Conservation (phyloP, 2,113 vertebrate species). For the Globicephala melas region DNA sequence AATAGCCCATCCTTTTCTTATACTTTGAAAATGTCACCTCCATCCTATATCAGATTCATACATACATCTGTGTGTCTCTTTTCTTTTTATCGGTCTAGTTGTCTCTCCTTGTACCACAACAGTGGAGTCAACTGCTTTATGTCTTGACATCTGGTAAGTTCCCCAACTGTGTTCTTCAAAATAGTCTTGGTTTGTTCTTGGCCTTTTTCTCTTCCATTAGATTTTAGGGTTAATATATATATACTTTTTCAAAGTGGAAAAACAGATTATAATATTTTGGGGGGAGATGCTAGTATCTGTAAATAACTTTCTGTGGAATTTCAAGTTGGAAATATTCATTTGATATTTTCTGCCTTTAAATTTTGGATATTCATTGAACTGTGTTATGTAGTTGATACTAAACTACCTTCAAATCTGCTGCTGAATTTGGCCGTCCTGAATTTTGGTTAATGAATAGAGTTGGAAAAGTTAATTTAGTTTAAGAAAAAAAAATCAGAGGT, state of each 20-base stretch:
- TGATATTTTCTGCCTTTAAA: background rate
- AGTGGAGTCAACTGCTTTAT: background rate
- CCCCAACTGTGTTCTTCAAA: background rate
- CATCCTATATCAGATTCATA: background rate
- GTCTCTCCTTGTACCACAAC: background rate
- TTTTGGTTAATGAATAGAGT: background rate
- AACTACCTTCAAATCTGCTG: background rate
- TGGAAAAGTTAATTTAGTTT: conserved; percentile 18
- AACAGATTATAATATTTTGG: background rate
- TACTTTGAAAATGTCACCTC: background rate
- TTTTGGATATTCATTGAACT: conserved; percentile 16
- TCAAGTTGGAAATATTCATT: background rate
- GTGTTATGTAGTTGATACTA: background rate
- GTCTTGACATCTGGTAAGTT: background rate
- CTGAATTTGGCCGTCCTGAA: background rate
- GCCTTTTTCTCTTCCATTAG: background rate
- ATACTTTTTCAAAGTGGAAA: background rate
- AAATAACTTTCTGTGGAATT: background rate
- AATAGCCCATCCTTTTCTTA: background rate
- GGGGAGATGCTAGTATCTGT: background rate
- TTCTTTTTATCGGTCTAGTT: background rate
- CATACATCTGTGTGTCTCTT: background rate
- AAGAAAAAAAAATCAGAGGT: background rate
- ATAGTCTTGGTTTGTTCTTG: background rate
- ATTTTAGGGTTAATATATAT: background rate